Conservation (phyloP, 2,797 vertebrate genomes). For the Peromyscus eremicus region DNA sequence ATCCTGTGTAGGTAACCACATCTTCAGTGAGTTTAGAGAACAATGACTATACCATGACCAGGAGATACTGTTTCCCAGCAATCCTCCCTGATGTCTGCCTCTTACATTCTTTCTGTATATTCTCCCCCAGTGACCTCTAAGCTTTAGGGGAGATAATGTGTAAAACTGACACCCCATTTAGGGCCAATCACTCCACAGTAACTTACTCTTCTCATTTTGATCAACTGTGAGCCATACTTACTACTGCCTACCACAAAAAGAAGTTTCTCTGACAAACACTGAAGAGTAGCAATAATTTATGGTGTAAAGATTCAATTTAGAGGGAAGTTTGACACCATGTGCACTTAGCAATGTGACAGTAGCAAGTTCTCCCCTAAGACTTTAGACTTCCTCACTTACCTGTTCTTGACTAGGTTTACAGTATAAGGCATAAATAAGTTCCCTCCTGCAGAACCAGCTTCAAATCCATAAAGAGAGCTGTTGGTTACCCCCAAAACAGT, state of each 20-base stretch:
- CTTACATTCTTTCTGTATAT: neutral
- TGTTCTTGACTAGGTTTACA: neutral
- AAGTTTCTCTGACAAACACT: neutral
- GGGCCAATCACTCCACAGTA: neutral
- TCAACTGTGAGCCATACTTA: neutral
- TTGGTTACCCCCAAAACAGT: neutral
- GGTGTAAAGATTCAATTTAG: neutral
- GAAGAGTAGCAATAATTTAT: neutral
- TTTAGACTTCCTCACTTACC: neutral
- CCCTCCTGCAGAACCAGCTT: neutral
- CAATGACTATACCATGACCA: neutral
- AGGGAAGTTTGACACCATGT: neutral
- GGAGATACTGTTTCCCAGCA: neutral
- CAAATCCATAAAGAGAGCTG: neutral
- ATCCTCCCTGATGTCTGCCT: neutral
- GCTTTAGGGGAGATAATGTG: neutral
- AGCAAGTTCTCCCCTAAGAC: neutral
- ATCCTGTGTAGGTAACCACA: neutral
- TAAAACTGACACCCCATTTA: neutral
- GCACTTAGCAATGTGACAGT: neutral
- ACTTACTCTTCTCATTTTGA: neutral
- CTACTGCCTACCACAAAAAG: neutral
- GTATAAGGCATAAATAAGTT: too few species aligned
- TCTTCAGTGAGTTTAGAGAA: neutral
- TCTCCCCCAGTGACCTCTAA: neutral